Percentiles rank a stretch among this genome's conserved stretches.
These are phyloP conservation scores for Silurus asotus DNA, from an alignment of 2,113 vertebrate genomes.

Conservation along the genomic window DNA sequence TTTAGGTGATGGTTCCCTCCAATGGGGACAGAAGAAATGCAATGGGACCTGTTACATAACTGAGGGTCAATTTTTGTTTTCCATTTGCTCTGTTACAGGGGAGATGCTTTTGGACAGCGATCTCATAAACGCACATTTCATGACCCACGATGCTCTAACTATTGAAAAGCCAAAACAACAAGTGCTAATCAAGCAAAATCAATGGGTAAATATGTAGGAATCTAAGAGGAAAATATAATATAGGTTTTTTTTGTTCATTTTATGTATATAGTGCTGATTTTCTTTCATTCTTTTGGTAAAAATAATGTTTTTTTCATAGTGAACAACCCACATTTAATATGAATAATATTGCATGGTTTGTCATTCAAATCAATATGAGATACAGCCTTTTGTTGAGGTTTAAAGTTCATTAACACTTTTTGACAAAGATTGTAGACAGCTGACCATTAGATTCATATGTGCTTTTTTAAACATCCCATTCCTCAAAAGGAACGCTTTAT, in stretches of 20 bases:
- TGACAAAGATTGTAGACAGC: no score
- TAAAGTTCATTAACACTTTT: no score
- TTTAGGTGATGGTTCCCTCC: no score
- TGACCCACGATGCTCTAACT: background rate
- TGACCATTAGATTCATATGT: no score
- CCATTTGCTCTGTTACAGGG: constrained; percentile 58
- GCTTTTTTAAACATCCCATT: no score
- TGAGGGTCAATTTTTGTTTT: no score
- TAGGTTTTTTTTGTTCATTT: background rate
- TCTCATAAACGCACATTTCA: constrained; percentile 61
- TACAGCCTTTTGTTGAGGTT: no score
- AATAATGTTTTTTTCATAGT: background rate
- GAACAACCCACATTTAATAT: background rate
- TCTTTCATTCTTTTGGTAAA: background rate
- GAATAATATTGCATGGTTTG: background rate
- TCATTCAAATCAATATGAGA: background rate
- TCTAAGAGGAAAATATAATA: background rate
- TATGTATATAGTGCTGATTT: no score
- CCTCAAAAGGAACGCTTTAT: no score
- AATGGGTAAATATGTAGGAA: constrained; percentile 57
- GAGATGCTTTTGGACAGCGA: constrained; percentile 56
- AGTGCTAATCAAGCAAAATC: constrained; percentile 57
- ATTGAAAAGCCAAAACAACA: background rate
- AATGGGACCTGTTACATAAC: no score
- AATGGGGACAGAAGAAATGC: background rate